Conservation (phyloP, 1,140 invertebrate genomes). For the Drosophila littoralis region DNA sequence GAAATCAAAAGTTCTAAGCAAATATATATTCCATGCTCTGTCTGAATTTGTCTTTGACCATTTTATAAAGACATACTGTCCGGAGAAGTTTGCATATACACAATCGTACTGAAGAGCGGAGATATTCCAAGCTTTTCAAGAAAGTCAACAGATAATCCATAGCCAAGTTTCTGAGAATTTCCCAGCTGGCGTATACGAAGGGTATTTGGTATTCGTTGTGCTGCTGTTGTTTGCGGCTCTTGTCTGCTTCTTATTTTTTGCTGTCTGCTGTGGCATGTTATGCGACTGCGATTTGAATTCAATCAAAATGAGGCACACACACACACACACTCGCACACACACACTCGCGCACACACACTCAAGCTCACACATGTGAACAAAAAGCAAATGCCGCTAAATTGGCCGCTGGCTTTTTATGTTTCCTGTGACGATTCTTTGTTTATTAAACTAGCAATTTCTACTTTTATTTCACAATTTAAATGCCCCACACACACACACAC, state of each 20-base stretch:
- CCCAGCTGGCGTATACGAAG: neutral
- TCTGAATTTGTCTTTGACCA: too few species aligned
- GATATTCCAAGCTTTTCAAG: too few species aligned
- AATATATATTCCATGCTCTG: too few species aligned
- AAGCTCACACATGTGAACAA: conserved; percentile 17
- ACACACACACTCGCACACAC: conserved; percentile 1
- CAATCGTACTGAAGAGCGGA: too few species aligned
- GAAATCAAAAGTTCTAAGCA: too few species aligned
- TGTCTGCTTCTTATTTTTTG: conserved; percentile 25
- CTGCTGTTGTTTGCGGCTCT: neutral
- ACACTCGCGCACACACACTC: conserved; percentile 12
- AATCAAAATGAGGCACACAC: conserved; percentile 73
- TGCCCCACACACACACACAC: conserved; percentile 29
- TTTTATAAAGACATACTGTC: too few species aligned
- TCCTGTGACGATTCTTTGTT: conserved; percentile 70
- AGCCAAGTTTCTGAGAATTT: too few species aligned
- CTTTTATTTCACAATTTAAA: conserved; percentile 82
- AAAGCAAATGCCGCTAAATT: conserved; percentile 72
- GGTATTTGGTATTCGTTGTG: conserved; percentile 13
- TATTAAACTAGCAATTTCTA: conserved; percentile 73
- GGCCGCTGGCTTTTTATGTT: conserved; percentile 78
- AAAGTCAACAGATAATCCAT: too few species aligned
- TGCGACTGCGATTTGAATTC: conserved; percentile 81
- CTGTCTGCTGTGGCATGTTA: conserved; percentile 48
- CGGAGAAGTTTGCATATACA: too few species aligned